A percentile compares a stretch with the other conserved stretches of the same genome.
These are phyloP conservation scores for Opisthocomus hoazin DNA, from an alignment of 2,113 vertebrate species.

Conservation along the genomic window DNA sequence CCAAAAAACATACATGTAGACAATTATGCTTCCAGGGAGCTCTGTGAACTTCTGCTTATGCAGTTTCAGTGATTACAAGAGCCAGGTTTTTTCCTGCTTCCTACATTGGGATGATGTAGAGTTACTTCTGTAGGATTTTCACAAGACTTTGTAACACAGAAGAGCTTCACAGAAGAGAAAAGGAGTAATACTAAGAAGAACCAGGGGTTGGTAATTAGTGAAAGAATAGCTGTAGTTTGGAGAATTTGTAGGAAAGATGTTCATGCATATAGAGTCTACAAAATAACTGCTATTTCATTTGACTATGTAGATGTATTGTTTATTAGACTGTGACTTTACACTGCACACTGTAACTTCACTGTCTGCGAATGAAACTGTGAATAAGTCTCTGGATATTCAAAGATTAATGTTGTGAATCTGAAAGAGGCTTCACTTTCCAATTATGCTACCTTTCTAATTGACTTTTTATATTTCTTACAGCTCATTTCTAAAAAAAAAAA, in stretches of 20 bases:
- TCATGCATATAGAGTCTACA: background rate
- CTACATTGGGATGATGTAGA: background rate
- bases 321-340: background rate
- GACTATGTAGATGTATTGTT: background rate
- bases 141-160: background rate
- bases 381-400: background rate
- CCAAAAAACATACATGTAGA: background rate
- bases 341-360: background rate
- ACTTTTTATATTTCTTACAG: background rate
- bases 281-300: background rate
- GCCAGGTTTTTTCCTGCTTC: background rate
- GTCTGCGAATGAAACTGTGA: background rate
- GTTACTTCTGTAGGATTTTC: background rate
- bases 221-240: background rate
- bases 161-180: background rate
- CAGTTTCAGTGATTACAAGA: background rate
- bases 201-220: background rate
- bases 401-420: background rate
- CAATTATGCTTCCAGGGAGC: background rate
- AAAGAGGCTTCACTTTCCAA: background rate
- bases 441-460: background rate
- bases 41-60: background rate
- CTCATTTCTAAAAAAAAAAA: background rate
- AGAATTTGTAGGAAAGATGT: background rate
- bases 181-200: background rate